These are phyloP conservation scores for Sminthurides aquaticus DNA, from an alignment of 2,888 invertebrate genomes.

Conservation along the genomic window DNA sequence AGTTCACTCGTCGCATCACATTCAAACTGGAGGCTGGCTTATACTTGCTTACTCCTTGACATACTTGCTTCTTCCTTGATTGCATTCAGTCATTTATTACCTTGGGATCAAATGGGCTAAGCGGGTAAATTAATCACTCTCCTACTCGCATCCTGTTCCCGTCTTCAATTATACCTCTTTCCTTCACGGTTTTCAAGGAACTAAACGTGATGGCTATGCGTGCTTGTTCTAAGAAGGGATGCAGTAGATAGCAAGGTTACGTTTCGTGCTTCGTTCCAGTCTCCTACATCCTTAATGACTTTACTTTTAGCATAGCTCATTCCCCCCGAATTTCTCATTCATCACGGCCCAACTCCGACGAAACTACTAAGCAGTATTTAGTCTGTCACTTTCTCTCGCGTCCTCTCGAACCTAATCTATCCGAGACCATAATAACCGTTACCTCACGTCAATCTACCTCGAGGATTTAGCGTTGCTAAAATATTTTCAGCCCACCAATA, in stretches of 20 bases:
- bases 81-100: constrained; percentile 6
- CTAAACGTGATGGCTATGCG: neutral
- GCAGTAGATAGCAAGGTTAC: neutral
- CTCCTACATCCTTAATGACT: neutral
- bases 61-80: neutral
- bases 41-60: neutral
- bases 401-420: neutral
- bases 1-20: constrained; percentile 4
- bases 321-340: constrained; percentile 4
- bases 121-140: constrained; percentile 1
- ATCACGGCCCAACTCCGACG: neutral
- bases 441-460: neutral
- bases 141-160: neutral
- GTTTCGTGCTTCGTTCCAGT: neutral
- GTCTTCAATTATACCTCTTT: neutral
- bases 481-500: neutral
- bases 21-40: neutral
- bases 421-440: neutral
- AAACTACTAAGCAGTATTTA: neutral
- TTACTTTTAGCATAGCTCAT: constrained; percentile 3
- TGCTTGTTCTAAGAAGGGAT: neutral
- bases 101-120: constrained; percentile 7
- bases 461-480: neutral
- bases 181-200: neutral
- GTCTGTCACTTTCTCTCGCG: neutral